A percentile compares a stretch with the other conserved stretches of the same genome.
phyloP scores from a whole-genome alignment of 2,888 invertebrate species.

The Furcula furcula region DNA sequence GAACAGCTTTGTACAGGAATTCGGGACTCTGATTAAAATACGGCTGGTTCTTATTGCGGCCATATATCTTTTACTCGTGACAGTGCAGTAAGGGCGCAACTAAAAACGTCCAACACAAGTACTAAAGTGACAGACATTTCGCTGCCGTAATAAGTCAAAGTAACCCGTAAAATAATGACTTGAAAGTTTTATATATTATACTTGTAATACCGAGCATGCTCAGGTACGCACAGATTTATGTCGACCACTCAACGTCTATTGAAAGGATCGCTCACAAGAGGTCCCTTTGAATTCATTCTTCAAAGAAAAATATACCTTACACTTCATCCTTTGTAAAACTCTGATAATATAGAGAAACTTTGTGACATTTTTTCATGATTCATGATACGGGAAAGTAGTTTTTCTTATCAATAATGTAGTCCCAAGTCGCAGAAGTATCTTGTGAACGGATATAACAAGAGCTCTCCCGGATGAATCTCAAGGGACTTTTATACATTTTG shows the following conservation, averaged over 20 bases:
- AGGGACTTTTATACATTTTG: not conserved
- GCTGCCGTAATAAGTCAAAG: slow-evolving; percentile 26
- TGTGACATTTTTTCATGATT: not conserved
- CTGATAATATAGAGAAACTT: not conserved
- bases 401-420: not conserved
- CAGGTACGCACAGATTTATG: slow-evolving; percentile 15
- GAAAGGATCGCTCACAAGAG: slow-evolving; percentile 16
- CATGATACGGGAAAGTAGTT: not conserved
- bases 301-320: slow-evolving; percentile 10
- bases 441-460: not conserved
- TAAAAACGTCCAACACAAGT: slow-evolving; percentile 21
- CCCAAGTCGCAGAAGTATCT: not conserved
- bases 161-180: slow-evolving; percentile 16
- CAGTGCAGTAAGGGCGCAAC: slow-evolving; percentile 9
- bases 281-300: slow-evolving; percentile 14
- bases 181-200: slow-evolving; percentile 15
- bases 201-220: slow-evolving; percentile 10
- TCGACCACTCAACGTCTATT: slow-evolving; percentile 16
- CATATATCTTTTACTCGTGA: slow-evolving; percentile 33
- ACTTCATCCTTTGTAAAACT: slow-evolving; percentile 11
- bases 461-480: not conserved
- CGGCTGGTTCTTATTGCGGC: slow-evolving; percentile 26
- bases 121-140: slow-evolving; percentile 35
- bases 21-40: slow-evolving; percentile 22
- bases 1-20: slow-evolving; percentile 8